These are phyloP conservation scores for Ferdinandea cuprea DNA, from an alignment of 2,888 invertebrate genomes.

Conservation along the genomic window DNA sequence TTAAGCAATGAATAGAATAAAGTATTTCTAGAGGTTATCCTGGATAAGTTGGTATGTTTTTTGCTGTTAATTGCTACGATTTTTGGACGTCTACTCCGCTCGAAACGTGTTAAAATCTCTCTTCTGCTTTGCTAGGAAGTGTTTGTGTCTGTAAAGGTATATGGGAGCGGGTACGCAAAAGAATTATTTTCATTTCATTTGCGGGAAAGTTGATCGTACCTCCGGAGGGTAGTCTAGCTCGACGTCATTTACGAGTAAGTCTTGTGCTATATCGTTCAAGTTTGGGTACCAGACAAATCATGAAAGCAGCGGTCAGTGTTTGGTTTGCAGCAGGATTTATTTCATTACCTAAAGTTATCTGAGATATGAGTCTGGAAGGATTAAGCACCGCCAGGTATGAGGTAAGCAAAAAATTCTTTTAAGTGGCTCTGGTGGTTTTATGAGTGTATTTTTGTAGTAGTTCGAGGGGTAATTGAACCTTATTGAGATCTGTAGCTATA, in stretches of 20 bases:
- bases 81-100: conserved; percentile 54
- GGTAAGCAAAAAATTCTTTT: neutral
- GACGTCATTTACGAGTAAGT: conserved; percentile 51
- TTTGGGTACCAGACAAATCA: conserved; percentile 12
- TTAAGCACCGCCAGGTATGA: conserved; percentile 12
- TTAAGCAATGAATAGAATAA: conserved; percentile 55
- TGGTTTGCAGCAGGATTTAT: neutral
- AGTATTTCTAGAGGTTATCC: conserved; percentile 40
- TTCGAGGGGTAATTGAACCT: neutral
- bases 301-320: conserved; percentile 28
- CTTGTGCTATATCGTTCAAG: conserved; percentile 18
- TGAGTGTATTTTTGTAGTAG: neutral
- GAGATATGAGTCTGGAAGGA: conserved; percentile 46
- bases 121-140: too few species aligned
- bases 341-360: conserved; percentile 34
- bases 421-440: neutral
- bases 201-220: conserved; percentile 38
- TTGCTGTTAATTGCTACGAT: conserved; percentile 58
- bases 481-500: too few species aligned
- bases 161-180: neutral
- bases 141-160: neutral
- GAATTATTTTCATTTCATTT: conserved; percentile 52
- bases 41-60: conserved; percentile 48
- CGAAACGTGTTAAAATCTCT: conserved; percentile 42
- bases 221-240: conserved; percentile 4